Evolutionary conservation across 2,113 vertebrate species (phyloP), one percentile per base, ranked within the genome.

Genomic region (Potamarius usumacintae): DNA sequence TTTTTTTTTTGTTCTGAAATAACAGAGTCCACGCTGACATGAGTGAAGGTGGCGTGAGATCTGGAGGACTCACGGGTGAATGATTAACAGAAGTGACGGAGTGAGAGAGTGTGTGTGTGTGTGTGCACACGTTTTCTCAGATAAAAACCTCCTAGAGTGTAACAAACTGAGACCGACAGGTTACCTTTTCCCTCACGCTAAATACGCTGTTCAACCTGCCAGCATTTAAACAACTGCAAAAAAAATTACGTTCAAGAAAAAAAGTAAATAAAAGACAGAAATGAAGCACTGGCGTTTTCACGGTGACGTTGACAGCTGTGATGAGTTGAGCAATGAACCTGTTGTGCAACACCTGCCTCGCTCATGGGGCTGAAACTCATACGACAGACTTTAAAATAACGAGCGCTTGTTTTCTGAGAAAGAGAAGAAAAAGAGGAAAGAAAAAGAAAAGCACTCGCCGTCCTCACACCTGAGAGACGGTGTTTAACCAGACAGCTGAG

Each of bases 121-220:
- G 89, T 83, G 52, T 62, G 81, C 63, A 53, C 52, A 82, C 60
- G 76, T 87, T 62, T 85, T 25, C 25, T 20, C 34, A 30, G 12
- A 22, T 25, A 50, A 71, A 9, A 20, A 74, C 34, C 34, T 34
- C 30, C 92, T 89, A 93, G 88, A 91, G 82, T 60, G 85, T 91
- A 90, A 94, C 89, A 92, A 91, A 92, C 85, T 0, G 22, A 90
- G 89, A 90, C 89, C 91, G 88, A 89, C 89, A 85, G 82, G 89
- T 88, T 91, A 91, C 91, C 86, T 88, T 92, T 85, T 55, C 86
- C 87, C 85, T 27, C 18, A 74, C 86, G 86, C 88, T 34, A 12
- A 52, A n/a, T 22, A 20, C 10, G 1, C 42, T 42, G 42, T 42
- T 42, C 42, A 82, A 86, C 90, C 85, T 86, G 89, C 82, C 90